Conservation (phyloP, 2,888 invertebrate genomes). For the Ophion ellenae region DNA sequence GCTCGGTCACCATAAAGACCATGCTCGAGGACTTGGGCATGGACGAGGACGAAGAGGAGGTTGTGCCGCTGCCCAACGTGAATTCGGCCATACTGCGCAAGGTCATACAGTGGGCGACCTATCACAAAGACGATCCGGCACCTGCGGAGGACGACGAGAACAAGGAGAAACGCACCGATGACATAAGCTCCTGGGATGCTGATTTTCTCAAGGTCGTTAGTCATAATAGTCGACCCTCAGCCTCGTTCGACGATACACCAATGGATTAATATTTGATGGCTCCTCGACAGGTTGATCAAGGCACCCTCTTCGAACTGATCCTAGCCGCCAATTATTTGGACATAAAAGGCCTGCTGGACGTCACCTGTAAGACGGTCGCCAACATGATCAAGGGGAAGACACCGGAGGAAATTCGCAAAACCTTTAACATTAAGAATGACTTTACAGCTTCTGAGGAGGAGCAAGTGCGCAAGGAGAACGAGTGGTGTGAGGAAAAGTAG, state of each 20-base stretch:
- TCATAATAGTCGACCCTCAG: not conserved
- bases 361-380: conserved; percentile 99
- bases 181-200: conserved; percentile 99
- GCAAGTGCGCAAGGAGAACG: conserved; percentile 98
- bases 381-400: conserved; percentile 99
- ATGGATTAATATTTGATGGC: not conserved
- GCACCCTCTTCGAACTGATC: conserved; percentile 97
- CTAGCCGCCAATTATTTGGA: conserved; percentile 98
- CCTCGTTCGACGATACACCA: not conserved
- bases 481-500: conserved; percentile 96
- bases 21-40: conserved; percentile 98
- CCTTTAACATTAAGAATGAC: conserved; percentile 98
- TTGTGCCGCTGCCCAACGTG: conserved; percentile 98
- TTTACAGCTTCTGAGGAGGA: conserved; percentile 98
- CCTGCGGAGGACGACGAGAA: conserved; percentile 98
- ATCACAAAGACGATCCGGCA: conserved; percentile 97
- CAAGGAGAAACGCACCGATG: conserved; percentile 99
- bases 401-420: conserved; percentile 98
- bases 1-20: conserved; percentile 98
- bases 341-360: conserved; percentile 97
- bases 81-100: conserved; percentile 98
- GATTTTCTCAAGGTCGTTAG: conserved; percentile 94
- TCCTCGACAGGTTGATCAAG: conserved; percentile 92
- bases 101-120: conserved; percentile 96
- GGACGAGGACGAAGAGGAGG: conserved; percentile 97